Conservation (phyloP, 2,113 vertebrate genomes). For the Corydoras maculifer region DNA sequence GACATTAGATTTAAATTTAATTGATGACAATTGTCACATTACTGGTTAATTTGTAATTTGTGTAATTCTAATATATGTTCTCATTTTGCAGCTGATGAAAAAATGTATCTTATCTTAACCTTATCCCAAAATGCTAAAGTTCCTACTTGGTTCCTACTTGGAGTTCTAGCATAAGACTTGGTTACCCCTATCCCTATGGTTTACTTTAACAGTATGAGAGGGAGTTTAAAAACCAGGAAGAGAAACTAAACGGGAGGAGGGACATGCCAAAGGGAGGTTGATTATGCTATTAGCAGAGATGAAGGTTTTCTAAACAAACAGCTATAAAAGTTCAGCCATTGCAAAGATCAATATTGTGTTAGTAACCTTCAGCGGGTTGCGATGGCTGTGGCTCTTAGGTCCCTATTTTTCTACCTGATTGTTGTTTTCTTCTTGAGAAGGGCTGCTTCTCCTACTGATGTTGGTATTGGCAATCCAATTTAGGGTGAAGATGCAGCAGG, state of each 20-base stretch:
- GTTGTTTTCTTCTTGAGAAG: constrained; percentile 37
- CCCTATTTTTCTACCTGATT: constrained; percentile 62
- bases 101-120: too few relatives aligned
- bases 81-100: too few relatives aligned
- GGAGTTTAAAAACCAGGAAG: constrained; percentile 52
- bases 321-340: constrained; percentile 44
- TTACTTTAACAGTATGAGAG: constrained; percentile 64
- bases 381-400: constrained; percentile 59
- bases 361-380: constrained; percentile 61
- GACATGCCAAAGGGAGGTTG: constrained; percentile 59
- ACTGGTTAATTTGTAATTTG: too few relatives aligned
- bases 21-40: too few relatives aligned
- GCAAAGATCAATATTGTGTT: constrained; percentile 68
- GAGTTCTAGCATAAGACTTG: constrained; percentile 58
- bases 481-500: constrained; percentile 49
- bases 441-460: constrained; percentile 51
- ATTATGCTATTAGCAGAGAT: constrained; percentile 73
- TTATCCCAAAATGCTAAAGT: too few relatives aligned
- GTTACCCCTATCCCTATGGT: constrained; percentile 53
- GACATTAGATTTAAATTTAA: too few relatives aligned
- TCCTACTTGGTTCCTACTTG: constrained; percentile 67
- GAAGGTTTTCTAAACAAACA: constrained; percentile 74
- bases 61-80: too few relatives aligned
- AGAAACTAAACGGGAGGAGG: constrained; percentile 59
- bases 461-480: constrained; percentile 66